Percentiles rank a stretch among this genome's conserved stretches.
These are phyloP conservation scores for Bufo bufo DNA, from an alignment of 2,113 vertebrate genomes.

Conservation along the genomic window DNA sequence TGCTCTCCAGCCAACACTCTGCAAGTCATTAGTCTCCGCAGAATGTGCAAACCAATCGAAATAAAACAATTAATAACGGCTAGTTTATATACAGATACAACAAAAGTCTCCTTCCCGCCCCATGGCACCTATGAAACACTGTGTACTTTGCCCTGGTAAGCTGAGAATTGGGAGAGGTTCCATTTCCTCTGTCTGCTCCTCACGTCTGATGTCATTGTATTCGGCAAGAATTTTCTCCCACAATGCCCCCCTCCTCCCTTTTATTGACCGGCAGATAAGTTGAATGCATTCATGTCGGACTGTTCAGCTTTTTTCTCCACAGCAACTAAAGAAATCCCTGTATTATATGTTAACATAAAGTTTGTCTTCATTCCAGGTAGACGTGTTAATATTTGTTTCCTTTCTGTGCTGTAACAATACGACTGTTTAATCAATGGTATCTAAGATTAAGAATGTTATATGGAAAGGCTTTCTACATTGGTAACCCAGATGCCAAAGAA, in stretches of 20 bases:
- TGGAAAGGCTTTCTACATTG: too few relatives aligned
- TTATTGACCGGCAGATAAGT: conserved; percentile 32
- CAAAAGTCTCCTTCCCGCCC: background rate
- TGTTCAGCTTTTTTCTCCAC: background rate
- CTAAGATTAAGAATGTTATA: too few relatives aligned
- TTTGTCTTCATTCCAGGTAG: background rate
- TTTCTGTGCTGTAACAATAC: too few relatives aligned
- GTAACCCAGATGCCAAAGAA: background rate
- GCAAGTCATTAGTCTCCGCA: background rate
- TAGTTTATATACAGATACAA: background rate
- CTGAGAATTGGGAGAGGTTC: conserved; percentile 40
- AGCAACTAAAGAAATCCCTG: background rate
- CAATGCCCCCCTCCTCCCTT: conserved; percentile 13
- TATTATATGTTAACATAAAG: background rate
- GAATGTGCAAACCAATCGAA: background rate
- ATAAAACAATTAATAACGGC: background rate
- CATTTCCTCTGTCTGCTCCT: conserved; percentile 35
- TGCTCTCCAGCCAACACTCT: background rate
- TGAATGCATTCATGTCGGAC: background rate
- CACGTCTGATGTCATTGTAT: conserved; percentile 43
- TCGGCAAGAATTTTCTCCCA: conserved; percentile 7
- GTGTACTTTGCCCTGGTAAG: conserved; percentile 18
- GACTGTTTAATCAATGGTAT: background rate
- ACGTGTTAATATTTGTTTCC: background rate
- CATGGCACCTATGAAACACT: background rate